phyloP scores from a whole-genome alignment of 2,113 vertebrate species.

The Alethe diademata region DNA sequence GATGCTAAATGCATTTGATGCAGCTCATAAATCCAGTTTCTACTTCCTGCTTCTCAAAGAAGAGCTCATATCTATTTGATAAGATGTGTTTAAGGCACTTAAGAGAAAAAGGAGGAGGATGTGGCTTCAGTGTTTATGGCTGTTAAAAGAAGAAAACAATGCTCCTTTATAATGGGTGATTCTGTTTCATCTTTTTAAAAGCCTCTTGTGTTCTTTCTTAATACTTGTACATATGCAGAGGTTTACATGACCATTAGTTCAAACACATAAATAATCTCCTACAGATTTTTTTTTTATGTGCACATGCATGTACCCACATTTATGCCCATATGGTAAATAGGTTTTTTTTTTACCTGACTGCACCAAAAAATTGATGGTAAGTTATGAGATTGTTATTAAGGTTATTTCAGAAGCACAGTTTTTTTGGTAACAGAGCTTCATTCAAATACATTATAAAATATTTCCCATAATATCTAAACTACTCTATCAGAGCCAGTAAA shows the following conservation, averaged over 20 bases:
- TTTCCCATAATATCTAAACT: not conserved
- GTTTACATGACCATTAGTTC: not conserved
- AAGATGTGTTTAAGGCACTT: slow-evolving; percentile 16
- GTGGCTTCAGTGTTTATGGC: not conserved
- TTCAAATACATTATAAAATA: not conserved
- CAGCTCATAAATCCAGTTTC: slow-evolving; percentile 50
- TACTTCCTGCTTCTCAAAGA: slow-evolving; percentile 33
- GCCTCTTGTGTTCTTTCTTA: not conserved
- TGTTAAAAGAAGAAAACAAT: not conserved
- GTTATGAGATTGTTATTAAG: not conserved
- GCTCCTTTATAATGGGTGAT: not conserved
- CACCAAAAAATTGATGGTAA: not conserved
- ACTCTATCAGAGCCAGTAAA: not conserved
- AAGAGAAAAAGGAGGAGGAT: not conserved
- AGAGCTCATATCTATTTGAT: slow-evolving; percentile 33
- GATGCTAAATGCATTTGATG: slow-evolving; percentile 45
- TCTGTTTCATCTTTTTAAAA: not conserved
- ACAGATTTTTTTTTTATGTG: not conserved
- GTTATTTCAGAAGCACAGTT: not conserved
- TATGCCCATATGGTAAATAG: not conserved
- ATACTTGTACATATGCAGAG: not conserved
- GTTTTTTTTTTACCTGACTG: not conserved
- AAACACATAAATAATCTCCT: not conserved
- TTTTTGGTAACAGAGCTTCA: not conserved
- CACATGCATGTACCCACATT: rapidly evolving